Conservation (phyloP, 2,888 invertebrate genomes). For the Sycophila texana region DNA sequence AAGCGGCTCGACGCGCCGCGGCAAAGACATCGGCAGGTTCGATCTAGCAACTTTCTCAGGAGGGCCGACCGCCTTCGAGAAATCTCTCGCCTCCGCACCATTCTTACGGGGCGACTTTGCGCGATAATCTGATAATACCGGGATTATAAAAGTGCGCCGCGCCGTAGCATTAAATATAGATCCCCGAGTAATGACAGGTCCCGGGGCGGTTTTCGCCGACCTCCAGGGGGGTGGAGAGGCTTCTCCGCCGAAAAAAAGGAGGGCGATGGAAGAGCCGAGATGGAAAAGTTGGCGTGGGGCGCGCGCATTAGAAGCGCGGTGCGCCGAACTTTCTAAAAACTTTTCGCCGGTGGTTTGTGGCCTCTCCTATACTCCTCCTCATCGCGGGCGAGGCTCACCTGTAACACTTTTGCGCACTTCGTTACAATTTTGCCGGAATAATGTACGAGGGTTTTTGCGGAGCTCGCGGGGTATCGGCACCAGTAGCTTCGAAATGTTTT, state of each 20-base stretch:
- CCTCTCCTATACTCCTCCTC: too few species aligned
- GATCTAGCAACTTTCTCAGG: constrained; percentile 34
- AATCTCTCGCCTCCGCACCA: constrained; percentile 53
- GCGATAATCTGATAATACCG: constrained; percentile 67
- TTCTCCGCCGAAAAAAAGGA: constrained; percentile 14
- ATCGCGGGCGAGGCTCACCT: too few species aligned
- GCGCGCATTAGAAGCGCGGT: not conserved
- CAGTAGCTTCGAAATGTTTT: not conserved
- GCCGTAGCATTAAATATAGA: constrained; percentile 63
- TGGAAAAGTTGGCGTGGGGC: constrained; percentile 16
- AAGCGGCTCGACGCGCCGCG: constrained; percentile 17
- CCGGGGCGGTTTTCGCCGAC: constrained; percentile 55
- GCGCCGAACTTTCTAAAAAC: constrained; percentile 5
- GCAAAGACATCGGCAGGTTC: constrained; percentile 38
- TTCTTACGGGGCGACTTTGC: constrained; percentile 31
- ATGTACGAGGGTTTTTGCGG: too few species aligned
- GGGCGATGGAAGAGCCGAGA: not conserved
- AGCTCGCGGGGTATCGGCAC: too few species aligned
- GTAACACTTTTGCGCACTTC: too few species aligned
- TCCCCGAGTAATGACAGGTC: constrained; percentile 63
- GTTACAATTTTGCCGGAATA: too few species aligned
- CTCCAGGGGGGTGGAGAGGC: not conserved
- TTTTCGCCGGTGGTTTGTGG: constrained; percentile 2
- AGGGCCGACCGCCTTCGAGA: constrained; percentile 35
- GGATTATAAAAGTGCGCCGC: constrained; percentile 62